These are phyloP conservation scores for Holcopasites calliopsidis DNA, from an alignment of 1,140 invertebrate species.

Conservation along the genomic window DNA sequence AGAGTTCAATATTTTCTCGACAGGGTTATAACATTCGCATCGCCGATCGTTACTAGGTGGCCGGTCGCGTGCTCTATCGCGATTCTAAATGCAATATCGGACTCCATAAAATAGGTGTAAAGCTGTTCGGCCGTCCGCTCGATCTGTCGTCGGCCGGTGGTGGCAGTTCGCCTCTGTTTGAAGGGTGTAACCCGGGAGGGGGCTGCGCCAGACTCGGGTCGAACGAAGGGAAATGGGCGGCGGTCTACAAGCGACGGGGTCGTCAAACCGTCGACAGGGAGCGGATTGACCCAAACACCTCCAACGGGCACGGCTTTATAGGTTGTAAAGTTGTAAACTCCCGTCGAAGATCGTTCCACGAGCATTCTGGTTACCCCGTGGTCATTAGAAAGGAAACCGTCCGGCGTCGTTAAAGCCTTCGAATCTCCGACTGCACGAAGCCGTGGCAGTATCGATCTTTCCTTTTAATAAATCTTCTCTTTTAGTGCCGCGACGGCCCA, in stretches of 20 bases:
- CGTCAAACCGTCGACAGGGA: constrained; percentile 42
- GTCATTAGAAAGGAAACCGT: constrained; percentile 60
- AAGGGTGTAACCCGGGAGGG: constrained; percentile 40
- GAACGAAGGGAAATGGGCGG: constrained; percentile 28
- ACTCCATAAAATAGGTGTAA: constrained; percentile 71
- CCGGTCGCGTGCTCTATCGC: constrained; percentile 63
- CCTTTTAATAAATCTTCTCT: not conserved
- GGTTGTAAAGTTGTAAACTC: constrained; percentile 68
- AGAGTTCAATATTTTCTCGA: constrained; percentile 46
- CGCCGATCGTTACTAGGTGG: constrained; percentile 42
- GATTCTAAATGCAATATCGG: constrained; percentile 69
- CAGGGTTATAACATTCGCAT: constrained; percentile 32
- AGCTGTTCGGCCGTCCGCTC: constrained; percentile 66
- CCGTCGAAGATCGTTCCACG: constrained; percentile 29
- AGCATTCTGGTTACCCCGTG: constrained; percentile 48
- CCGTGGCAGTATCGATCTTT: not conserved
- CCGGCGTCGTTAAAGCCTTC: constrained; percentile 50
- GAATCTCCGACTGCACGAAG: constrained; percentile 43
- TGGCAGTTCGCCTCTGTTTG: constrained; percentile 46
- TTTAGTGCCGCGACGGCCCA: not conserved
- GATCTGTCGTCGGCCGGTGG: constrained; percentile 41
- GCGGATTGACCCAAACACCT: constrained; percentile 61
- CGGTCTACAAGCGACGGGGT: constrained; percentile 31
- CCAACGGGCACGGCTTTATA: constrained; percentile 57
- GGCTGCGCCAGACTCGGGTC: constrained; percentile 30